Evolutionary conservation across 2,113 vertebrate genomes (phyloP), one percentile per base, ranked within the genome.

Genomic region (Tupaia chinensis): DNA sequence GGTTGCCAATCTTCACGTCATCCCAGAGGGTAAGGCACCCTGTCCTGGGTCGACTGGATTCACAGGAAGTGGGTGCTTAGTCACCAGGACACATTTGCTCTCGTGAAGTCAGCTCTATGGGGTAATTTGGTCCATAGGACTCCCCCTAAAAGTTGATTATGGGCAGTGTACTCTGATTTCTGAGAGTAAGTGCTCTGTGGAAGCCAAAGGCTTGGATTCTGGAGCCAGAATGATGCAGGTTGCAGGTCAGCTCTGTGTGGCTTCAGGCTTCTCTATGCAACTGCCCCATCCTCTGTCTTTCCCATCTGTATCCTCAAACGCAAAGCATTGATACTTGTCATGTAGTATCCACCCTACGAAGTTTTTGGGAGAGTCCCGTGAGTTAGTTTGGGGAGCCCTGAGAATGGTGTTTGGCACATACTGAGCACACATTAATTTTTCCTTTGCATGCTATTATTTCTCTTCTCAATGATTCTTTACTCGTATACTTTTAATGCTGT

Each of bases 1-100:
- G 96, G 69, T 81, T 99, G 69, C 98, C 99, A 3, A 96, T 99
- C 82, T 97, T 98, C 96, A 99, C 99, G 0, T 97, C 98, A 3
- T 98, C 99, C 34, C 99, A 99, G 94, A 98, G 98, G 99, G 99
- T 99, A 97, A 97, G 95, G 22, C 32, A 0, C 12, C 8, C 70
- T 1, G 1, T 81, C 63, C 19, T 4, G 61, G n/a, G n/a, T 12
- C 2, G 34, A 17, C 34, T 11, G 25, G 63, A 25, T 44, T 61
- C 79, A 8, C 11, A 11, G 66, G 72, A 53, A 69, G 16, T 34
- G 4, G 13, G 34, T n/a, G 11, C 20, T 44, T 53, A 44, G 77
- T 92, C 76, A 68, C 32, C 22, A 5, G 6, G 44, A 13, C 9
- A 3, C 0, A 5, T 22, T 13, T 15, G 32, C 20, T 16, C 90